Percentiles rank a stretch among this genome's conserved stretches.
phyloP scores from a whole-genome alignment of 2,797 vertebrate genomes.

The Peromyscus nudipes region DNA sequence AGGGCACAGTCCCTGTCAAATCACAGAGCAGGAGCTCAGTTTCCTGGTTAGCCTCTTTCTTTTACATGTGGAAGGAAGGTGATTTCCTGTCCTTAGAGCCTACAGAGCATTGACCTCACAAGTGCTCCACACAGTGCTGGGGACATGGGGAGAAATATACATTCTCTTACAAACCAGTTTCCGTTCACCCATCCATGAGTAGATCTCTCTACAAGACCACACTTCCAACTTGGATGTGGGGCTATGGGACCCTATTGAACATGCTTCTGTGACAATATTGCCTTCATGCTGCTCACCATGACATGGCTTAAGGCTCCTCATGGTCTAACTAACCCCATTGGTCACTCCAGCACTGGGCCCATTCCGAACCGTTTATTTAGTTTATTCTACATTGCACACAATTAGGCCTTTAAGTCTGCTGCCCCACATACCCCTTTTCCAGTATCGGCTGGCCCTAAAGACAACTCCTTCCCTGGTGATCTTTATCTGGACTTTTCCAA shows the following conservation, averaged over 20 bases:
- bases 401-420: conserved; percentile 29
- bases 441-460: background rate
- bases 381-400: background rate
- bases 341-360: background rate
- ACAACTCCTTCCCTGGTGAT: background rate
- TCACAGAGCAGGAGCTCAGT: background rate
- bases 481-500: background rate
- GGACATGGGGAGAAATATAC: background rate
- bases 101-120: background rate
- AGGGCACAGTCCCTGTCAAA: background rate
- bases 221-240: background rate
- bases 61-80: background rate
- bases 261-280: background rate
- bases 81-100: background rate
- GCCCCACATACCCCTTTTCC: background rate
- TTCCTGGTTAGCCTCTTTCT: background rate
- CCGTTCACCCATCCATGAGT: background rate
- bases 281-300: background rate
- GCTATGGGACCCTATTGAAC: background rate
- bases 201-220: background rate
- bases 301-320: background rate
- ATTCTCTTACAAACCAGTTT: background rate
- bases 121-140: background rate
- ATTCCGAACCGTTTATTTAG: background rate
- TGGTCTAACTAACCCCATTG: background rate